Conservation (phyloP, 2,888 invertebrate species). For the Notodonta ziczac region DNA sequence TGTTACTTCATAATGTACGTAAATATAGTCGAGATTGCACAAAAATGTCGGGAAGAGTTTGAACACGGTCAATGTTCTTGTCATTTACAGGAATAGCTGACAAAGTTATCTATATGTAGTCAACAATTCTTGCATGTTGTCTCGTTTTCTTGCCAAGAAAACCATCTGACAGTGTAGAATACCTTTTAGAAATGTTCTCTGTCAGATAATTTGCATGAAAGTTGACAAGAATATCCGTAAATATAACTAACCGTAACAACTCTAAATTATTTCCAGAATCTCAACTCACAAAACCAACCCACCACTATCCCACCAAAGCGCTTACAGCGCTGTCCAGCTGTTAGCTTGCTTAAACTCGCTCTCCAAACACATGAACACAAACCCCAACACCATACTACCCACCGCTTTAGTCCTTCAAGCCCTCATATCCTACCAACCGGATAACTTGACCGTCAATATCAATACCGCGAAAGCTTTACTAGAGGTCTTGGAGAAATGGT, state of each 20-base stretch:
- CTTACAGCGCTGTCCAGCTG: constrained; percentile 72
- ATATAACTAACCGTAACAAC: not conserved
- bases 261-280: constrained; percentile 50
- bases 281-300: constrained; percentile 56
- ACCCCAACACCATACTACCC: constrained; percentile 56
- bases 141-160: no score
- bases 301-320: constrained; percentile 71
- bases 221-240: no score
- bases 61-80: no score
- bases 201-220: no score
- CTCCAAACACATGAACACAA: constrained; percentile 52
- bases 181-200: no score
- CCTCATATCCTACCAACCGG: constrained; percentile 70
- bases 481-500: constrained; percentile 67
- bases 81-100: no score
- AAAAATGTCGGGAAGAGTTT: no score
- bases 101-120: no score
- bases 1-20: no score
- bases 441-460: constrained; percentile 50
- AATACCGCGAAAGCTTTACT: constrained; percentile 51
- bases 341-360: constrained; percentile 64
- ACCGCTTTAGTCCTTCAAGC: constrained; percentile 71
- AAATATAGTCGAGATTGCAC: no score
- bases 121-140: no score
- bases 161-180: no score